Evolutionary conservation across 2,888 invertebrate species (phyloP).

Genomic region (Hypercompe scribonia): DNA sequence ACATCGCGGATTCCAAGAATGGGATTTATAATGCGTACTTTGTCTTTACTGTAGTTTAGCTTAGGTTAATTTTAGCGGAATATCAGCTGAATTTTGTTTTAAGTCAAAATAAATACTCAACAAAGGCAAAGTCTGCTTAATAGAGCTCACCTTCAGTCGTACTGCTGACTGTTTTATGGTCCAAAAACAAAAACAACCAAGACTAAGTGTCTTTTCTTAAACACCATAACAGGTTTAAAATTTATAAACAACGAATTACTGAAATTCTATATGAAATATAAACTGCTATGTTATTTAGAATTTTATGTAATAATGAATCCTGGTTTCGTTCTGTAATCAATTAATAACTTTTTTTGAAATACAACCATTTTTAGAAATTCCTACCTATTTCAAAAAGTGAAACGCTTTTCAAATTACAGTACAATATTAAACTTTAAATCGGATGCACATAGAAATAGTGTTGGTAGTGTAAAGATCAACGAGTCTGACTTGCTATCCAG

Average conservation of each 20-base stretch:
- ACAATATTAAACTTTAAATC: background rate
- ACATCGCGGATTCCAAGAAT: background rate
- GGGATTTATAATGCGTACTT: too few species aligned
- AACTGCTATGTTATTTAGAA: background rate
- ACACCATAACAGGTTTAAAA: too few species aligned
- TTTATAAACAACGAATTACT: background rate
- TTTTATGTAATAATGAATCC: background rate
- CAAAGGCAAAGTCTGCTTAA: too few species aligned
- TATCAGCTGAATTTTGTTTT: too few species aligned
- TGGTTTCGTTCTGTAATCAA: background rate
- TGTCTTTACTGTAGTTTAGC: too few species aligned
- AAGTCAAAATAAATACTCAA: too few species aligned
- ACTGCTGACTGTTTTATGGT: background rate
- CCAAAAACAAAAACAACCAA: background rate
- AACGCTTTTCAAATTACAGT: background rate
- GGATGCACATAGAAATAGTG: background rate
- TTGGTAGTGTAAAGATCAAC: background rate
- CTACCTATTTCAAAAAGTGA: background rate
- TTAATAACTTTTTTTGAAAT: background rate
- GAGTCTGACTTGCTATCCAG: background rate
- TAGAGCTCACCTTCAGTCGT: background rate
- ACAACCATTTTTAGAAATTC: too few species aligned
- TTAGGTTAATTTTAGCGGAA: too few species aligned
- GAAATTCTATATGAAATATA: background rate
- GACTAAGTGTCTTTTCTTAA: too few species aligned